Base-by-base conservation (phyloP, 2,797 vertebrate species). In the Cuculus canorus region DNA sequence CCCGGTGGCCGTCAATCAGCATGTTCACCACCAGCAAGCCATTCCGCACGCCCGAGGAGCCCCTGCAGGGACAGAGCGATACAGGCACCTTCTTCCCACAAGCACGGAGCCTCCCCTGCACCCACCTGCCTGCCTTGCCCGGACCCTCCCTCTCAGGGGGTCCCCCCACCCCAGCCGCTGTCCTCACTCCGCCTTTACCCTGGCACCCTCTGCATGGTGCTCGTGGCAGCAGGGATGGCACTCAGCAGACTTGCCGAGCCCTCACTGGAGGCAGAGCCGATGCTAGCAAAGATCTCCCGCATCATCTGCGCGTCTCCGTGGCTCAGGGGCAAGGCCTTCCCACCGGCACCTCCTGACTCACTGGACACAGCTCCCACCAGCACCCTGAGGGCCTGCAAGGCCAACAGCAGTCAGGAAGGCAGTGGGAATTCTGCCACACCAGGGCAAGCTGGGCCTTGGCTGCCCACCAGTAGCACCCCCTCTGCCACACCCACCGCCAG, bases 21-120 rank as follows among this genome's bases (percentile, higher is more conserved):
- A 98, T 97, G 93, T 98, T 98, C 96, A 99, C 95, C 54, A 99
- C 98, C 65, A 99, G 98, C 64, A 99, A 97, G 8, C 99, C 99
- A 10, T 99, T 99, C 60, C 96, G 98, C 85, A 99, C 98, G 0
- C 98, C 98, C 7, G 97, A 96, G n/a, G 96, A 96, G 81, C 98
- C 98, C 93, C 99, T 99, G 90, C 39, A 37, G 69, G 86, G 50
- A 94, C 54, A 50, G 2, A 22, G n/a, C 25, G 0, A 8, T 17
- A 79, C 3, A 0, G 77, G 39, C 3, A 3, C 61, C 73, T 15
- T 63, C 69, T 57, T 47, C 12, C 18, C 25, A 8, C 3, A 0
- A 7, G n/a, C 65, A 27, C 19, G 0, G 2, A 76, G 59, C 50
- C n/a, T 28, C 11, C 71, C 69, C 66, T 10, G 57, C 39, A 7